Percentiles rank a stretch among this genome's conserved stretches.
These are phyloP conservation scores for Rallus crepitans DNA, from an alignment of 2,797 vertebrate species.

Conservation along the genomic window DNA sequence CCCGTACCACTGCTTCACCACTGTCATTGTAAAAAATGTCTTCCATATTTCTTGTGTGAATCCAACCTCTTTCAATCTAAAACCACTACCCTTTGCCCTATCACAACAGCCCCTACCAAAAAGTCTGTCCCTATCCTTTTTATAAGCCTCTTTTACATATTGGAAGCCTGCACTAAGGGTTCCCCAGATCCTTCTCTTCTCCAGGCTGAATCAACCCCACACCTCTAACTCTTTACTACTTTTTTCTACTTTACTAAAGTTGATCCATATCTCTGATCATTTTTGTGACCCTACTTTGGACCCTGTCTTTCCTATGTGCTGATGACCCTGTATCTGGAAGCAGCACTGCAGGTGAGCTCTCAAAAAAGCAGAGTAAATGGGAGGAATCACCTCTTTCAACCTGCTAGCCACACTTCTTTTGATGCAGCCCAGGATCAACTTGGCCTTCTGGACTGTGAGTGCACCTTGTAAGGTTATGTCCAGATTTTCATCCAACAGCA, in stretches of 20 bases:
- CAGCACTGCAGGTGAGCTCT: too few species aligned
- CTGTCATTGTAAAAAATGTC: neutral
- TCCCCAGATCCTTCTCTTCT: neutral
- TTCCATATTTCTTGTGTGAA: neutral
- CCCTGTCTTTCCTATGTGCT: neutral
- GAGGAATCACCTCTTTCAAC: neutral
- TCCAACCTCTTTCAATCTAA: neutral
- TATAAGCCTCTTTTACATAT: too few species aligned
- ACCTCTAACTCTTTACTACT: neutral
- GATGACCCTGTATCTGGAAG: neutral
- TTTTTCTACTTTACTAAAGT: too few species aligned
- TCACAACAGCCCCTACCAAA: neutral
- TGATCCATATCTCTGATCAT: neutral
- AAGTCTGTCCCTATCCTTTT: neutral
- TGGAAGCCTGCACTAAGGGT: neutral
- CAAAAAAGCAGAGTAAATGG: neutral
- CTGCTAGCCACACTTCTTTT: neutral
- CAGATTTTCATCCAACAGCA: neutral
- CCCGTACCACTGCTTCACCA: neutral
- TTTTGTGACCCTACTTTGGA: neutral
- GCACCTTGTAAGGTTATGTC: rapidly evolving
- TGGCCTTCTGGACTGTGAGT: neutral
- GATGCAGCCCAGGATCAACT: neutral
- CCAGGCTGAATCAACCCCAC: neutral
- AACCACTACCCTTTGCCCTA: neutral